A percentile compares a stretch with the other conserved stretches of the same genome.
Conservation (phyloP, 2,797 vertebrate genomes). For the Hippocampus kuda region DNA sequence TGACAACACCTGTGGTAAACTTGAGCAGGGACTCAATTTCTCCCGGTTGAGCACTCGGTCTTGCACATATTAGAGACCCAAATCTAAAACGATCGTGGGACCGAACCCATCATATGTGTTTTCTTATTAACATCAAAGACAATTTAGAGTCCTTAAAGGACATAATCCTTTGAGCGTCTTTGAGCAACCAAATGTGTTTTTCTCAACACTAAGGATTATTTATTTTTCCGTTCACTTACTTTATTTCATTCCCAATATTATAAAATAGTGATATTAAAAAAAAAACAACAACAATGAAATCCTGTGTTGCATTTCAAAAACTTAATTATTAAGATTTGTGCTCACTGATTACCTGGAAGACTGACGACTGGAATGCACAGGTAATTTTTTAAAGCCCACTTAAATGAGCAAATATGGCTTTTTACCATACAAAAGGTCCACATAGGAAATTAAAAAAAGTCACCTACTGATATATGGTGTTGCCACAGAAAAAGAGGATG, state of each 20-base stretch:
- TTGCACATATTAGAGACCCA: conserved; percentile 31
- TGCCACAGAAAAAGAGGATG: background rate
- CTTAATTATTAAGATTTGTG: background rate
- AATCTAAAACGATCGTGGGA: background rate
- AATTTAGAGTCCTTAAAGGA: too few species aligned
- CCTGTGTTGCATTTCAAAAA: background rate
- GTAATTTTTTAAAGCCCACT: background rate
- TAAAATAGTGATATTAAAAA: background rate
- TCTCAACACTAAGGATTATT: background rate
- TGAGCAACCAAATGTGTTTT: background rate
- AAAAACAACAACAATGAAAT: background rate
- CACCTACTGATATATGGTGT: background rate
- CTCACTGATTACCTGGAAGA: background rate
- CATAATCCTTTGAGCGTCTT: background rate
- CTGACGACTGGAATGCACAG: background rate
- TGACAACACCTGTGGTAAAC: conserved; percentile 56
- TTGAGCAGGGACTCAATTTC: conserved; percentile 34
- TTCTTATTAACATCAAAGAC: background rate
- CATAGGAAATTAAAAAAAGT: conserved; percentile 29
- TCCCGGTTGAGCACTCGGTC: conserved; percentile 52
- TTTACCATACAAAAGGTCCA: conserved; percentile 31
- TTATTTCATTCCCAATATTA: background rate
- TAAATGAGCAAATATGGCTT: background rate
- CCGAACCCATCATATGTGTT: background rate
- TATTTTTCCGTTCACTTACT: background rate